Conservation (phyloP, 1,140 invertebrate genomes). For the Rhagoletis zephyria region DNA sequence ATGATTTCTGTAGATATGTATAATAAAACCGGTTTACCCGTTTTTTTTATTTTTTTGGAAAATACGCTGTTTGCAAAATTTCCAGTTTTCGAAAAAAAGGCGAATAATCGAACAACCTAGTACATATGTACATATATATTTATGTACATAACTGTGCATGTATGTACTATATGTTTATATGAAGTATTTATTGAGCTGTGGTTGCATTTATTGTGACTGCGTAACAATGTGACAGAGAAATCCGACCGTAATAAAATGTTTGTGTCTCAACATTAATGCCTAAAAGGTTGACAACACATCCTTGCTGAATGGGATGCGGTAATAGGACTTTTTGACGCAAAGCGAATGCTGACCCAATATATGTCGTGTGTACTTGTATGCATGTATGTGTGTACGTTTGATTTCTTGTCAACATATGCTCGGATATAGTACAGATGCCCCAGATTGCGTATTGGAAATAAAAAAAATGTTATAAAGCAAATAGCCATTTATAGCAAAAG, state of each 20-base stretch:
- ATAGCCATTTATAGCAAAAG: not conserved
- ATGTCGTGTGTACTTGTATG: not conserved
- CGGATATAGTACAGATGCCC: not conserved
- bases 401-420: not conserved
- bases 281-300: not conserved
- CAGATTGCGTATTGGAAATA: not conserved
- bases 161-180: not conserved
- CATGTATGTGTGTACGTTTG: not conserved
- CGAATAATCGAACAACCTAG: no score
- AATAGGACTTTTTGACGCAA: not conserved
- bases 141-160: no score
- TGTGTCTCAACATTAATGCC: not conserved
- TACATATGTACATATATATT: no score
- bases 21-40: no score
- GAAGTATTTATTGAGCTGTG: not conserved
- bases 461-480: constrained; percentile 4
- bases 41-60: no score
- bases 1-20: no score
- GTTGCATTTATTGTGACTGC: not conserved
- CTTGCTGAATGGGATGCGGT: not conserved
- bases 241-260: constrained; percentile 1
- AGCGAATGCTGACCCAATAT: not conserved
- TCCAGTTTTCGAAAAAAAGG: no score
- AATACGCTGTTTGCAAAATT: no score
- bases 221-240: not conserved